phyloP scores from a whole-genome alignment of 2,113 vertebrate genomes.

The Mormoops blainvillei region DNA sequence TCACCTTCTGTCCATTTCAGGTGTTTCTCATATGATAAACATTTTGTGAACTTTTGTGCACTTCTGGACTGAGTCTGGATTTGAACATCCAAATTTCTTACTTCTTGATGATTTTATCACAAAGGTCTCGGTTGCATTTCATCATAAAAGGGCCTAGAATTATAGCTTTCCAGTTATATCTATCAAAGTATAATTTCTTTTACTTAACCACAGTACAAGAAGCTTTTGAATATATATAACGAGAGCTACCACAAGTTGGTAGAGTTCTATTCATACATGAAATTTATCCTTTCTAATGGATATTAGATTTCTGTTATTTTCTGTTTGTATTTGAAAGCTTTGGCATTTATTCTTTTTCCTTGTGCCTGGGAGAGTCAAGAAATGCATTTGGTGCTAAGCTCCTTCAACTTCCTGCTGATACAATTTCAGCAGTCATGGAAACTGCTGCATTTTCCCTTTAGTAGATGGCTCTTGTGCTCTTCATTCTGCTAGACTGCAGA shows the following conservation, averaged over 20 bases:
- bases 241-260: not conserved
- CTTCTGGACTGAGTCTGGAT: not conserved
- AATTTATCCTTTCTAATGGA: not conserved
- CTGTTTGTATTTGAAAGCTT: not conserved
- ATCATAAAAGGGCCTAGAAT: not conserved
- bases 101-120: not conserved
- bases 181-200: not conserved
- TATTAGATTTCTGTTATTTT: not conserved
- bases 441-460: not conserved
- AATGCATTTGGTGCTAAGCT: not conserved
- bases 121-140: not conserved
- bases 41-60: not conserved
- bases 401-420: not conserved
- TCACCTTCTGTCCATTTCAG: not conserved
- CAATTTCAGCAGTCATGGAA: not conserved
- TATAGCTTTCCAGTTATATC: not conserved
- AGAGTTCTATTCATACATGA: not conserved
- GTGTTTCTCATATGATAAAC: not conserved
- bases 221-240: not conserved
- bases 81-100: not conserved
- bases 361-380: not conserved
- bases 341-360: not conserved
- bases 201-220: not conserved
- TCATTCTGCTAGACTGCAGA: not conserved
- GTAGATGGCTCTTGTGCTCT: not conserved